Conservation (phyloP, 2,888 invertebrate species). For the Germaria angustata region DNA sequence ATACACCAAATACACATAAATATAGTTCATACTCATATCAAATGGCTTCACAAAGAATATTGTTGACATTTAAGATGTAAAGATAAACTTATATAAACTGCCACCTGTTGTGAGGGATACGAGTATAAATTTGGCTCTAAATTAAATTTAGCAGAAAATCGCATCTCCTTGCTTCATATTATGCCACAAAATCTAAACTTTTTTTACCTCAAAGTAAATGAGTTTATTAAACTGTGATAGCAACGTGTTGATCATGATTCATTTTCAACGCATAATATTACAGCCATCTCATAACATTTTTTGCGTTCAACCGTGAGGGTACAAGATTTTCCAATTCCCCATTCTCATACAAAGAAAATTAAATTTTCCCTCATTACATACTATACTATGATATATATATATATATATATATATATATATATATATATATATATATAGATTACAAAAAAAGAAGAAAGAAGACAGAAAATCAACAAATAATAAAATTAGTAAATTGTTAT, state of each 20-base stretch:
- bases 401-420: too few relatives aligned
- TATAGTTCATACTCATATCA: too few relatives aligned
- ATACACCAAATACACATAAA: too few relatives aligned
- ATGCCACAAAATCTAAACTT: background rate
- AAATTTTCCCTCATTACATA: slow-evolving; percentile 42
- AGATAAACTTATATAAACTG: background rate
- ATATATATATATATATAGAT: too few relatives aligned
- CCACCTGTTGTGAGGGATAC: slow-evolving; percentile 1
- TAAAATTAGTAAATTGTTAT: slow-evolving; percentile 65
- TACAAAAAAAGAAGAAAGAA: background rate
- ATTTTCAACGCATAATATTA: slow-evolving; percentile 19
- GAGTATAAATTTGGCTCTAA: background rate
- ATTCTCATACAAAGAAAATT: slow-evolving; percentile 20
- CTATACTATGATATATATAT: background rate
- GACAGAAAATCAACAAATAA: slow-evolving; percentile 41
- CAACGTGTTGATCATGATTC: slow-evolving; percentile 51
- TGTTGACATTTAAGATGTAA: background rate
- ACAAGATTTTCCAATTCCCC: background rate
- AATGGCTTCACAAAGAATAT: background rate
- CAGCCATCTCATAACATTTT: background rate
- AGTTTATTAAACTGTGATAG: slow-evolving; percentile 44
- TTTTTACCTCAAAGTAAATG: slow-evolving; percentile 17
- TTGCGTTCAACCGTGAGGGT: background rate
- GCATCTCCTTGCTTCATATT: background rate
- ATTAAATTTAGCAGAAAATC: slow-evolving; percentile 16